Conservation (phyloP, 2,888 invertebrate species). For the Pterobdella sp. region DNA sequence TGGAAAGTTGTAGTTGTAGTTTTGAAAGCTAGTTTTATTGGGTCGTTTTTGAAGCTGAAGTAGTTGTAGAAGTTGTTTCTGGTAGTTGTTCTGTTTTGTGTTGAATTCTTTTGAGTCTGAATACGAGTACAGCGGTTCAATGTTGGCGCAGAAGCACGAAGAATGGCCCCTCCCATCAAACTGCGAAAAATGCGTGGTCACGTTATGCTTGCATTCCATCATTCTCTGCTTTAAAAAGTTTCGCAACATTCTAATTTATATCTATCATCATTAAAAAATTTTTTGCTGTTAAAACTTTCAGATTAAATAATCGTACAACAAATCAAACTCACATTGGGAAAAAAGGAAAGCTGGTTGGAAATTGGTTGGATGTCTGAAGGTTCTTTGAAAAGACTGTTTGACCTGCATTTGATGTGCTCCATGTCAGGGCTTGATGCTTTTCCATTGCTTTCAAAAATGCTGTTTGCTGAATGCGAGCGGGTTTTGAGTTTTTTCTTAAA, state of each 20-base stretch:
- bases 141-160: no score
- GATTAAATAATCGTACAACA: no score
- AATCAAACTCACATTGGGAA: no score
- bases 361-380: no score
- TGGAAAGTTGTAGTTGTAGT: constrained; percentile 4
- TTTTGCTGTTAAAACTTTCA: no score
- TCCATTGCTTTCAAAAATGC: background rate
- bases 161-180: no score
- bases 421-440: background rate
- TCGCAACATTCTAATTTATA: no score
- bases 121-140: background rate
- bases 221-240: no score
- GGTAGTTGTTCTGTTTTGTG: constrained; percentile 6
- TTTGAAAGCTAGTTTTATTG: background rate
- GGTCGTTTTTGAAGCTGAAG: constrained; percentile 2
- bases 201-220: no score
- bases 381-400: background rate
- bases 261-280: no score
- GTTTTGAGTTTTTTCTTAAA: background rate
- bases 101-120: constrained; percentile 5
- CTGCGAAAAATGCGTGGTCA: no score
- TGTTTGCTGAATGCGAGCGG: constrained; percentile 1
- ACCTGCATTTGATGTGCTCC: background rate
- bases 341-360: no score
- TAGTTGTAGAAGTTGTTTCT: background rate